phyloP scores from a whole-genome alignment of 2,888 invertebrate species.

The Pseudococcus longispinus region DNA sequence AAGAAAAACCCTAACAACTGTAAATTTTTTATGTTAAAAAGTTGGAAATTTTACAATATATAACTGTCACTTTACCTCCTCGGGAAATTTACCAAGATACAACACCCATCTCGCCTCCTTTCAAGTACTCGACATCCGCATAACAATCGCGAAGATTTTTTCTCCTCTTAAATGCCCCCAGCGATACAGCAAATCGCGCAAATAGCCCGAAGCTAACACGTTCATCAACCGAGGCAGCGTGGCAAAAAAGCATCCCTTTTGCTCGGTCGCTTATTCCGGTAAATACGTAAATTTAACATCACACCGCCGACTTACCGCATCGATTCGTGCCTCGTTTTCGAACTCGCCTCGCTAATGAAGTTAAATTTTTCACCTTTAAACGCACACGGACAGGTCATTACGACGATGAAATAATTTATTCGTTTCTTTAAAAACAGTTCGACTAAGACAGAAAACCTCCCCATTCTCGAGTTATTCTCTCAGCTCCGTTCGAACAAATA shows the following conservation, averaged over 20 bases:
- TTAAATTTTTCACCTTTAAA: constrained; percentile 22
- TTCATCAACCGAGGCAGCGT: background rate
- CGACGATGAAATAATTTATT: constrained; percentile 5
- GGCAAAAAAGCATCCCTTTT: background rate
- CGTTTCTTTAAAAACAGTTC: background rate
- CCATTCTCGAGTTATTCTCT: background rate
- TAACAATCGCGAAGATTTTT: background rate
- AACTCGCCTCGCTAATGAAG: constrained; percentile 2
- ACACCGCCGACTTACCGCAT: background rate
- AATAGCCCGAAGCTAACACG: background rate
- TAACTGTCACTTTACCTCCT: constrained; percentile 22
- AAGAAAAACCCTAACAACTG: background rate
- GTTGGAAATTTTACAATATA: constrained; percentile 3
- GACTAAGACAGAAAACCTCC: background rate
- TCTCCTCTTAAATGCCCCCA: background rate
- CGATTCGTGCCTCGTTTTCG: constrained; percentile 34
- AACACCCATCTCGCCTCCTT: background rate
- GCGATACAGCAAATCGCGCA: background rate
- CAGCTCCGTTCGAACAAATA: background rate
- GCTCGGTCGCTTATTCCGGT: background rate
- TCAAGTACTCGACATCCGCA: background rate
- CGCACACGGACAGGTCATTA: background rate
- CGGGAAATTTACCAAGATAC: constrained; percentile 2
- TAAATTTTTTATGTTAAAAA: background rate
- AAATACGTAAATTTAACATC: constrained; percentile 25